Conservation (phyloP, 1,140 invertebrate genomes). For the Magallana angulata region DNA sequence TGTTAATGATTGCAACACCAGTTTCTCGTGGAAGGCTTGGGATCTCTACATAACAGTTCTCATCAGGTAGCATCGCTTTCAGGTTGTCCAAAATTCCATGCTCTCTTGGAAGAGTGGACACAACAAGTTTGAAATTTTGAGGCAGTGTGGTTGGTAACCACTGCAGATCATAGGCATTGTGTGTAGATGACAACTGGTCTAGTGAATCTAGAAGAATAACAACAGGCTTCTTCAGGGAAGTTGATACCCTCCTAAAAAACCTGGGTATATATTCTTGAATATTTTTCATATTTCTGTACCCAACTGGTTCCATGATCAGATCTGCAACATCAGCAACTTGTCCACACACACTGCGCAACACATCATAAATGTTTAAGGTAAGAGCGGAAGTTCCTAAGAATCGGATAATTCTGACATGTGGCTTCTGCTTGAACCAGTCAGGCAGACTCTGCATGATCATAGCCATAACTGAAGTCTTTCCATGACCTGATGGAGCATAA, state of each 20-base stretch:
- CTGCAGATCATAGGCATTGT: constrained; percentile 70
- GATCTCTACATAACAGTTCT: constrained; percentile 64
- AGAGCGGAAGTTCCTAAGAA: constrained; percentile 69
- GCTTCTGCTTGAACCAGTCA: constrained; percentile 59
- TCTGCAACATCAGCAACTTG: constrained; percentile 59
- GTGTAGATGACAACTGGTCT: constrained; percentile 72
- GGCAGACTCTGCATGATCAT: constrained; percentile 56
- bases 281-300: constrained; percentile 63
- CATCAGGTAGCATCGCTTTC: constrained; percentile 61
- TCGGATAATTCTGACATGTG: constrained; percentile 59
- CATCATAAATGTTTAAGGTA: constrained; percentile 61
- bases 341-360: constrained; percentile 60
- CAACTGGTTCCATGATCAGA: constrained; percentile 58
- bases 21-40: constrained; percentile 64
- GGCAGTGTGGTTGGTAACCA: constrained; percentile 76
- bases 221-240: constrained; percentile 65
- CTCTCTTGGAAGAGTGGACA: constrained; percentile 80
- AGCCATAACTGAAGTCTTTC: constrained; percentile 71
- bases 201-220: constrained; percentile 78
- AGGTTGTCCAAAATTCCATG: constrained; percentile 72
- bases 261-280: constrained; percentile 66
- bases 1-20: constrained; percentile 67
- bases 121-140: constrained; percentile 84
- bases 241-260: constrained; percentile 63
- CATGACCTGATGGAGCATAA: constrained; percentile 66